Percentiles rank a stretch among this genome's conserved stretches.
These are phyloP conservation scores for Drosophila buzzatii DNA, from an alignment of 2,888 invertebrate species.

Conservation along the genomic window DNA sequence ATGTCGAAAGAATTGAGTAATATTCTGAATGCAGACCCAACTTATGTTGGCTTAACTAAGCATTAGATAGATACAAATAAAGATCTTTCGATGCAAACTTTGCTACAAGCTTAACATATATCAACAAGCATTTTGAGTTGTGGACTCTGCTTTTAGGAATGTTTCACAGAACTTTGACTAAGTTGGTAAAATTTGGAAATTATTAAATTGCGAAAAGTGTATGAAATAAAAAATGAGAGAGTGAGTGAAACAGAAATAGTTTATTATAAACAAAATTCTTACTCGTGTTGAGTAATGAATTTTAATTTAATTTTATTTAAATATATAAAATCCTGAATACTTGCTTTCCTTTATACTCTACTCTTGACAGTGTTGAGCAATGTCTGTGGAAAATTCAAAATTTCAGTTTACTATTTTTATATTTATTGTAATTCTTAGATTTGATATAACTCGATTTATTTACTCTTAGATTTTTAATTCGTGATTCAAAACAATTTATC, in stretches of 20 bases:
- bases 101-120: neutral
- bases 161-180: neutral
- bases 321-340: no score
- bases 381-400: no score
- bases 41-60: constrained; percentile 16
- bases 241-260: neutral
- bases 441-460: neutral
- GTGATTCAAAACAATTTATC: no score
- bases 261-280: neutral
- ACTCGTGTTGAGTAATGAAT: neutral
- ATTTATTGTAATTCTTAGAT: no score
- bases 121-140: neutral
- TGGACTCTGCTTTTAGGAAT: neutral
- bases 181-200: neutral
- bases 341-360: no score
- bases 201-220: neutral
- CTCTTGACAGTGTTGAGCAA: no score
- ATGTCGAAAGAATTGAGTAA: constrained; percentile 15
- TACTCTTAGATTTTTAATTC: neutral
- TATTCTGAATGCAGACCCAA: constrained; percentile 11
- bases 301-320: neutral
- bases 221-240: no score
- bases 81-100: neutral
- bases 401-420: neutral
- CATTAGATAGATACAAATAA: constrained; percentile 14